Evolutionary conservation across 1,140 invertebrate species (phyloP), one percentile per base, ranked within the genome.

Genomic region (Monomorium pharaonis): DNA sequence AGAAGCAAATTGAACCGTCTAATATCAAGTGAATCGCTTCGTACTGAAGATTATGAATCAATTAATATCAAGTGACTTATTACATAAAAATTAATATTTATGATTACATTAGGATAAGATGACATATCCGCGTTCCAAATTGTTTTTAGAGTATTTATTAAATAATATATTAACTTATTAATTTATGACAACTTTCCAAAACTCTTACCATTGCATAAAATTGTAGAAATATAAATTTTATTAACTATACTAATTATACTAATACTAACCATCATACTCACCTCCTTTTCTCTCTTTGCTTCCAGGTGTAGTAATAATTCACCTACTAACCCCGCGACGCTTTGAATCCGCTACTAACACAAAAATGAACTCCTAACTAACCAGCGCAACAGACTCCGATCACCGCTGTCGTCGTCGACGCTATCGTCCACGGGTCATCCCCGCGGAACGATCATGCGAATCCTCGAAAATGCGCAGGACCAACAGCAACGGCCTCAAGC

Each of bases 401-500:
- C 44, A 49, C 33, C 30, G 44, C 33, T 21, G 16, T 49, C 27
- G 7, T 47, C 12, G 60, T 1, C 47, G 24, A 10, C 42, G 54
- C 30, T 30, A 77, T 65, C 58, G 69, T 58, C 33, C 44, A 14
- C 54, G 47, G 76, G 54, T 62, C 77, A 54, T 62, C 63, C n/a
- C 70, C 81, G 63, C 63, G 87, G 37, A 69, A 65, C 92, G 94
- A 95, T 93, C 92, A 95, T 95, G 94, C 92, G 75, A 94, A 94
- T 93, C 80, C 47, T 24, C 58, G 91, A 95, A 93, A 92, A 95
- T 95, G 94, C 94, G 92, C 94, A 94, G 92, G 86, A 91, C 93
- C 87, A 93, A 90, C 92, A 94, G 90, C 92, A 94, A 94, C 88
- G 94, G 94, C 87, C 92, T 95, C 92, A 95, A 94, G 87, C 90